Evolutionary conservation across 1,140 invertebrate genomes (phyloP).

Genomic region (Ganaspis sp.): DNA sequence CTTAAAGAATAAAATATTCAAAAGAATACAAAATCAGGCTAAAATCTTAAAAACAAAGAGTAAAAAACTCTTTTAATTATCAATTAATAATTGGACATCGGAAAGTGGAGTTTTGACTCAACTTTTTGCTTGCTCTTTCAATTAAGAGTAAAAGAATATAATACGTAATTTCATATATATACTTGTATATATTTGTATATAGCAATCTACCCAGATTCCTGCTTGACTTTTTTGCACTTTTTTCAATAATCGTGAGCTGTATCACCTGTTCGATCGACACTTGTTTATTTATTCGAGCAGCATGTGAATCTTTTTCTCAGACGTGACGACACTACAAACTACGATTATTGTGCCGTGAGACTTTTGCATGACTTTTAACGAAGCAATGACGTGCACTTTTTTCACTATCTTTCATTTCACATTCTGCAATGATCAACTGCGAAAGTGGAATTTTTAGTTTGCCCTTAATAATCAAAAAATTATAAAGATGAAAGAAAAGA

Average conservation of each 20-base stretch:
- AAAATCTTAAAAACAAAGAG: too few relatives aligned
- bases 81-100: too few relatives aligned
- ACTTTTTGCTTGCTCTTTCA: background rate
- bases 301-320: conserved; percentile 9
- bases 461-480: conserved; percentile 7
- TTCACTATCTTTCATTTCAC: conserved; percentile 5
- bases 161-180: background rate
- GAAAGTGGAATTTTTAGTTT: background rate
- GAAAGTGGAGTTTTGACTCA: too few relatives aligned
- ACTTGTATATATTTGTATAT: background rate
- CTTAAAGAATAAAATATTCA: too few relatives aligned
- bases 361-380: conserved; percentile 6
- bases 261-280: conserved; percentile 8
- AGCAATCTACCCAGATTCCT: conserved; percentile 9
- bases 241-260: background rate
- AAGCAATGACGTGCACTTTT: conserved; percentile 12
- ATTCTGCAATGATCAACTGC: background rate
- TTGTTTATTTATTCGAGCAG: conserved; percentile 13
- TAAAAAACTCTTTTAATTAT: too few relatives aligned
- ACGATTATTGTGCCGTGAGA: conserved; percentile 5
- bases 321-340: conserved; percentile 8
- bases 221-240: background rate
- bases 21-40: too few relatives aligned
- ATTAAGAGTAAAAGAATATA: background rate
- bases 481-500: background rate